Evolutionary conservation across 2,113 vertebrate genomes (phyloP).

Genomic region (Thinocorus orbignyianus): DNA sequence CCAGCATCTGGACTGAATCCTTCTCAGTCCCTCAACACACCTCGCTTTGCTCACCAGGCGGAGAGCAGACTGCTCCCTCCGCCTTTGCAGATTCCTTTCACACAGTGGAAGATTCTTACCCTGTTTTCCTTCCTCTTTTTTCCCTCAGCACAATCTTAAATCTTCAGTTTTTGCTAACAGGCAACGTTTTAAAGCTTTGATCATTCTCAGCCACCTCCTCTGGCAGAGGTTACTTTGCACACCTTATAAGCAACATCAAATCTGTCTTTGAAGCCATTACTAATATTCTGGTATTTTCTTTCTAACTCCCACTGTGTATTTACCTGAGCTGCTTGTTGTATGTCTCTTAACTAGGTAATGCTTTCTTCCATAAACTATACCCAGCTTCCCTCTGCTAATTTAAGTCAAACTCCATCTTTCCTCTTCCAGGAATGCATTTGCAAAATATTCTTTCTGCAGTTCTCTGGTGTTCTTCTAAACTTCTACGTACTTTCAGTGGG

Average conservation of each 20-base stretch:
- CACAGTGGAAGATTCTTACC: background rate
- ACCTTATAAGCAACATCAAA: background rate
- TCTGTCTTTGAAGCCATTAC: background rate
- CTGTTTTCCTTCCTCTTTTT: background rate
- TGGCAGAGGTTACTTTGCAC: background rate
- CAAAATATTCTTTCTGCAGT: background rate
- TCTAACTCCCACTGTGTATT: background rate
- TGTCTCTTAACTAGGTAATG: background rate
- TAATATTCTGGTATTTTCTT: background rate
- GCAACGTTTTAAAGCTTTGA: background rate
- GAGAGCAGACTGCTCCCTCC: background rate
- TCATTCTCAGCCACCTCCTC: background rate
- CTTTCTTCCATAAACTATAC: background rate
- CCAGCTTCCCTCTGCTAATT: background rate
- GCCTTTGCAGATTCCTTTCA: background rate
- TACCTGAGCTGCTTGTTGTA: background rate
- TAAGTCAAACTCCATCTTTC: background rate
- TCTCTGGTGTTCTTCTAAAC: background rate
- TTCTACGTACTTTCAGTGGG: background rate
- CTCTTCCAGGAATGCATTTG: background rate
- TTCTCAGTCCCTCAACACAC: background rate
- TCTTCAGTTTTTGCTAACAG: background rate
- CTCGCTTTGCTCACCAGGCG: fast-evolving
- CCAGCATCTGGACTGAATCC: background rate
- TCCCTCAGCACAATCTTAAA: background rate